Evolutionary conservation across 2,797 vertebrate genomes (phyloP).

Genomic region (Acanthopagrus latus): DNA sequence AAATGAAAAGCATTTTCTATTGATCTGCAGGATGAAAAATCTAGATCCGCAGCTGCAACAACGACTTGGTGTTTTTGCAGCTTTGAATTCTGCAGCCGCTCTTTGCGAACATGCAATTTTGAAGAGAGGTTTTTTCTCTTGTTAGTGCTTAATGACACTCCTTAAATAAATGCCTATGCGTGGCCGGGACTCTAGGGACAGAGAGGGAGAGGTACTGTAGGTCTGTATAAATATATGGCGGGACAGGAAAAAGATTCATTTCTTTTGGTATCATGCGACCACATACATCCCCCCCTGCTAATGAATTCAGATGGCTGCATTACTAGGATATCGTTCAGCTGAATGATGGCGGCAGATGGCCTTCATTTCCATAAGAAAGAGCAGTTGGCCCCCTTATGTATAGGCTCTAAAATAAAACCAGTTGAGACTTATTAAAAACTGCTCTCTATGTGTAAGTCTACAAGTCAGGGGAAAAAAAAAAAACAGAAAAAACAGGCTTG

Average conservation of each 20-base stretch:
- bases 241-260: slow-evolving; percentile 80
- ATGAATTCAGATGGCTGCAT: slow-evolving; percentile 86
- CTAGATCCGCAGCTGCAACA: slow-evolving; percentile 8
- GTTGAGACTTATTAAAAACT: slow-evolving; percentile 82
- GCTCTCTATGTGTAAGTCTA: slow-evolving; percentile 70
- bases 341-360: slow-evolving; percentile 84
- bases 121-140: slow-evolving; percentile 74
- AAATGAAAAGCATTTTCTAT: slow-evolving; percentile 6
- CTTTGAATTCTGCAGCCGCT: slow-evolving; percentile 58
- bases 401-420: slow-evolving; percentile 82
- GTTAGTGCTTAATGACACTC: slow-evolving; percentile 80
- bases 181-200: slow-evolving; percentile 73
- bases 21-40: not conserved
- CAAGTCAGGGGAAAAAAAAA: slow-evolving; percentile 45
- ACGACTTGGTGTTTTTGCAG: slow-evolving; percentile 31
- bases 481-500: slow-evolving; percentile 34
- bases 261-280: slow-evolving; percentile 77
- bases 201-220: slow-evolving; percentile 57
- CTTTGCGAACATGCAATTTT: slow-evolving; percentile 73
- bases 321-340: slow-evolving; percentile 82
- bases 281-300: slow-evolving; percentile 76
- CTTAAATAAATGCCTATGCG: slow-evolving; percentile 81
- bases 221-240: slow-evolving; percentile 80
- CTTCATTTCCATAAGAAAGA: slow-evolving; percentile 87
- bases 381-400: slow-evolving; percentile 83